A percentile compares a stretch with the other conserved stretches of the same genome.
phyloP scores from a whole-genome alignment of 1,140 invertebrate species.

The Metopolophium dirhodum region DNA sequence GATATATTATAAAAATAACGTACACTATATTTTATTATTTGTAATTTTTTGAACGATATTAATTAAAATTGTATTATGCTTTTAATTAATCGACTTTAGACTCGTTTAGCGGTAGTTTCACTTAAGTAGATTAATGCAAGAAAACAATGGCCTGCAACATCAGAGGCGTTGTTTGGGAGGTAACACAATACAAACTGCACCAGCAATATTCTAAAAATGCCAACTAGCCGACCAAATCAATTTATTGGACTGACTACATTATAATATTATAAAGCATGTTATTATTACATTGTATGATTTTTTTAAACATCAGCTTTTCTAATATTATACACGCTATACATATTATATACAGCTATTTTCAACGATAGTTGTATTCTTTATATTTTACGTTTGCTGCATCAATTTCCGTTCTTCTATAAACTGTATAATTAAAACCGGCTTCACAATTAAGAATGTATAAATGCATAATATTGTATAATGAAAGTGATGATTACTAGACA shows the following conservation, averaged over 20 bases:
- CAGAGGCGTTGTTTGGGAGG: background rate
- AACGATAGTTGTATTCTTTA: background rate
- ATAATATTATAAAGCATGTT: background rate
- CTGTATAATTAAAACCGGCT: background rate
- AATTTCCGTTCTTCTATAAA: background rate
- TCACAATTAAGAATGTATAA: background rate
- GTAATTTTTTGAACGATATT: background rate
- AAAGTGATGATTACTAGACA: conserved; percentile 2
- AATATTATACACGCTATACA: background rate
- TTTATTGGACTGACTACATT: background rate
- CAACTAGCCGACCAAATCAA: background rate
- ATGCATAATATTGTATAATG: background rate
- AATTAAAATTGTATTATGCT: background rate
- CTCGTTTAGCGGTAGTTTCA: background rate
- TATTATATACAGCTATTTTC: background rate
- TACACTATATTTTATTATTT: background rate
- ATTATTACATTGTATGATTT: background rate
- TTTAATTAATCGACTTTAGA: background rate
- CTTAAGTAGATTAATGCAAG: background rate
- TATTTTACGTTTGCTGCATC: background rate
- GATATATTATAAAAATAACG: background rate
- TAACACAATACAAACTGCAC: background rate
- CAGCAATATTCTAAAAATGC: background rate
- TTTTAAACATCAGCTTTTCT: background rate
- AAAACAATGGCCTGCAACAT: background rate